A percentile compares a stretch with the other conserved stretches of the same genome.
These are phyloP conservation scores for Mesaphorura yosii DNA, from an alignment of 1,140 invertebrate genomes.

Conservation along the genomic window DNA sequence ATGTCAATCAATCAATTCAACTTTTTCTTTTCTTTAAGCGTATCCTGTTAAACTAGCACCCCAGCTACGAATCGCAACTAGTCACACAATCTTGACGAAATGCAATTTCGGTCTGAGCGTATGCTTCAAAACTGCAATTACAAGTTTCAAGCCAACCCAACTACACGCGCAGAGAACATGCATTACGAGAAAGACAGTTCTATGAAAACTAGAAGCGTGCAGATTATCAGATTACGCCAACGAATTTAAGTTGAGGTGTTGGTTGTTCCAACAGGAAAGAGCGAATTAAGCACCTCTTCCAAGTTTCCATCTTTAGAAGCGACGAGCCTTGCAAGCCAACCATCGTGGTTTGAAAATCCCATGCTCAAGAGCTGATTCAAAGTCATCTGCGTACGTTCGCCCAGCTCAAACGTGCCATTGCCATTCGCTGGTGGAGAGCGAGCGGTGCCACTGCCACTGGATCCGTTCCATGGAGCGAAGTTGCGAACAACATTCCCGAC, in stretches of 20 bases:
- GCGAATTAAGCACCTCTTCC: constrained; percentile 23
- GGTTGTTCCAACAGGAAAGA: constrained; percentile 18
- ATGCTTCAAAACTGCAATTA: no score
- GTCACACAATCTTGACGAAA: no score
- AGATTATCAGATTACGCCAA: not conserved
- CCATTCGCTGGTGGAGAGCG: not conserved
- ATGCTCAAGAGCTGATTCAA: constrained; percentile 27
- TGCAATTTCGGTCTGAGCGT: no score
- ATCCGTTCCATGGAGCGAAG: no score
- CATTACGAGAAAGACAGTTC: not conserved
- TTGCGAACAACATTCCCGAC: constrained; percentile 17
- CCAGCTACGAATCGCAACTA: no score
- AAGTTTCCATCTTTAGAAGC: constrained; percentile 27
- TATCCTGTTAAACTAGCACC: no score
- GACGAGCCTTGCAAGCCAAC: constrained; percentile 24
- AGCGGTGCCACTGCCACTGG: not conserved
- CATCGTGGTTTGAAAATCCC: constrained; percentile 30
- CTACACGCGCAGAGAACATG: no score
- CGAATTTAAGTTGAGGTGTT: not conserved
- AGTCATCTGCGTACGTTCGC: constrained; percentile 8
- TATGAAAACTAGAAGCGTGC: not conserved
- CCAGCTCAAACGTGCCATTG: constrained; percentile 8
- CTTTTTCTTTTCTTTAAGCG: no score
- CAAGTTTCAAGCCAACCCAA: no score
- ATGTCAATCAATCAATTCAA: no score